Evolutionary conservation across 2,888 invertebrate species (phyloP), one percentile per base, ranked within the genome.

Genomic region (Theretra japonica): DNA sequence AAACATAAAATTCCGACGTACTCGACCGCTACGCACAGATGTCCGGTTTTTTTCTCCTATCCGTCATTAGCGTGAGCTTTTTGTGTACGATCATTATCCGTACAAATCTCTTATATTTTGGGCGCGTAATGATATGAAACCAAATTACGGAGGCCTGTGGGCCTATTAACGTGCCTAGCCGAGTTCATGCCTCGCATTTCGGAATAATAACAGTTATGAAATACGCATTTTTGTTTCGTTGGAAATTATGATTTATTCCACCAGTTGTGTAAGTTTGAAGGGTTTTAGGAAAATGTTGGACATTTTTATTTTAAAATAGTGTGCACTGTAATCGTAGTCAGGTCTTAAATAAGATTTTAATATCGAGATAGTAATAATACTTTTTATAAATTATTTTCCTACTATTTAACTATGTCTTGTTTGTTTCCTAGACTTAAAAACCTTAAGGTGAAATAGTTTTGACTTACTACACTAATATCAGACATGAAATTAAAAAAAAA

Each of bases 141-240:
- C 82, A 93, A 94, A 94, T 94, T 94, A 94, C 84, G 92, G 88
- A 89, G 88, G 86, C 80, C 80, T 80, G 82, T 80, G 77, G 84
- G 81, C 82, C 88, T 90, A 93, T 94, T 94, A 94, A 91, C 90
- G 89, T 92, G 90, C 89, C 91, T 92, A 90, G 88, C 79, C 79
- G 81, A 81, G 83, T 83, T 82, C 80, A 79, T 80, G 86, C 91
- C 90, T 90, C 90, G 90, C 90, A 65, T 23, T 65, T 65, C 17
- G 17, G 41, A 72, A 72, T 69, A 69, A 72, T 71, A 33, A 65
- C 41, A 17, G 48, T 48, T 48, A 65, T 48, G 41, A 65, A 48
- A 65, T 69, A 69, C 17, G 33, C 15, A 53, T 53, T 69, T 53
- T 21, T 69, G 23, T 62, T 57, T 65, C 53, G 62, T 70, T 70